Conservation (phyloP, 2,888 invertebrate genomes). For the Minunthozetes semirufus region DNA sequence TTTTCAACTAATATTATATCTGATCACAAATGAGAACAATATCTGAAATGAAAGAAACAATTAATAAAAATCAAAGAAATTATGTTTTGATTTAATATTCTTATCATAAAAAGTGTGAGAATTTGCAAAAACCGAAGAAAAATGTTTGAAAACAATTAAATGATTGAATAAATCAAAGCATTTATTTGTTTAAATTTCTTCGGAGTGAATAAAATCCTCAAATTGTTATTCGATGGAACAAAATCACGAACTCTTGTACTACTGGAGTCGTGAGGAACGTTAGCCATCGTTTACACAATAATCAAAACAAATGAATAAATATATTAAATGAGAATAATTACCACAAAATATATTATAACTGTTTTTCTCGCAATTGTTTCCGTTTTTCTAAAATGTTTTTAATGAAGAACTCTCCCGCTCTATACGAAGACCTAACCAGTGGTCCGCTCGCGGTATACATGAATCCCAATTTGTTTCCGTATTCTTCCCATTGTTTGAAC, state of each 20-base stretch:
- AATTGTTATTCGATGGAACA: not conserved
- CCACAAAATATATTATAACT: not conserved
- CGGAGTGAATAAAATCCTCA: conserved; percentile 4
- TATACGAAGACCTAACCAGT: conserved; percentile 89
- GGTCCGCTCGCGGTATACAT: conserved; percentile 96
- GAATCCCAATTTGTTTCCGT: conserved; percentile 80
- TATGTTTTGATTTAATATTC: no score
- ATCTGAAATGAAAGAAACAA: no score
- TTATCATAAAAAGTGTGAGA: not conserved
- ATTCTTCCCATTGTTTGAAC: conserved; percentile 73
- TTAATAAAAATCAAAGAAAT: not conserved
- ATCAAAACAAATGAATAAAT: no score
- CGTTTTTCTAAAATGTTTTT: conserved; percentile 63
- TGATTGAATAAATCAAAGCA: not conserved
- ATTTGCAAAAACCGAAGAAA: conserved; percentile 16
- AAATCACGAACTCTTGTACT: not conserved
- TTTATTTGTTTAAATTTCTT: not conserved
- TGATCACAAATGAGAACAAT: no score
- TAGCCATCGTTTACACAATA: conserved; percentile 2
- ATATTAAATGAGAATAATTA: no score
- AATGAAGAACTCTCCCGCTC: conserved; percentile 93
- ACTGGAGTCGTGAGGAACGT: conserved; percentile 8
- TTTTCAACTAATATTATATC: no score
- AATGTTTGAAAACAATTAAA: not conserved
- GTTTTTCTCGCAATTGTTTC: conserved; percentile 11